A percentile compares a stretch with the other conserved stretches of the same genome.
These are phyloP conservation scores for Bombylius discolor DNA, from an alignment of 2,888 invertebrate genomes.

Conservation along the genomic window DNA sequence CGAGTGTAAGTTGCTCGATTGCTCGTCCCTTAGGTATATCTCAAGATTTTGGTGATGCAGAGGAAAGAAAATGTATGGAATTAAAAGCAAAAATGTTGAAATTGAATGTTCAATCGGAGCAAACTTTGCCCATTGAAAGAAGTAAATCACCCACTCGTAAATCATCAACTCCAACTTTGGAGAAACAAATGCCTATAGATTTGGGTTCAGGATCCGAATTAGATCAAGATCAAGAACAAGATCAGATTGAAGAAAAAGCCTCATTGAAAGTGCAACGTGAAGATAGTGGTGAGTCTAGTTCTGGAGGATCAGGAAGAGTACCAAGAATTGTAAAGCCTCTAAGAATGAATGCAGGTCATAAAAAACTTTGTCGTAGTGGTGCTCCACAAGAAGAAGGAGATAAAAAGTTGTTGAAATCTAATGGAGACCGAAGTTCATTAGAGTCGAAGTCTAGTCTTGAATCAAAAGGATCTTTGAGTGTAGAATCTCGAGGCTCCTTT, in stretches of 20 bases:
- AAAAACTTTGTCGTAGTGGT: constrained; percentile 41
- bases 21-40: constrained; percentile 67
- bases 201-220: constrained; percentile 46
- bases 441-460: constrained; percentile 50
- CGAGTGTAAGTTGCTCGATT: constrained; percentile 65
- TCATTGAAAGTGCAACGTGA: constrained; percentile 32
- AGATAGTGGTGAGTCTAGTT: constrained; percentile 48
- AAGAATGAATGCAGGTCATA: constrained; percentile 23
- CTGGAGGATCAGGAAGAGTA: constrained; percentile 43
- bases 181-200: constrained; percentile 51
- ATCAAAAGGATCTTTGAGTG: constrained; percentile 48
- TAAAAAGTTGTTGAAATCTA: constrained; percentile 24
- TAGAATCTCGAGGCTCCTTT: constrained; percentile 58
- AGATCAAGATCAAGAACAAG: constrained; percentile 33
- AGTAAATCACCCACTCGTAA: constrained; percentile 39
- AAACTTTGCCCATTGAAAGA: constrained; percentile 30
- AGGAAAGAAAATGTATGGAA: constrained; percentile 40
- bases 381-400: constrained; percentile 38
- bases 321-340: constrained; percentile 38
- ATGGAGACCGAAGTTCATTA: constrained; percentile 33
- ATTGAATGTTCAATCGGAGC: constrained; percentile 42
- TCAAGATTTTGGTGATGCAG: constrained; percentile 54
- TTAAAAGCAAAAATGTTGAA: constrained; percentile 49
- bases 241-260: constrained; percentile 38
- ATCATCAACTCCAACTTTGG: constrained; percentile 47